phyloP scores from a whole-genome alignment of 2,888 invertebrate genomes.

The Mactromeris polynyma region DNA sequence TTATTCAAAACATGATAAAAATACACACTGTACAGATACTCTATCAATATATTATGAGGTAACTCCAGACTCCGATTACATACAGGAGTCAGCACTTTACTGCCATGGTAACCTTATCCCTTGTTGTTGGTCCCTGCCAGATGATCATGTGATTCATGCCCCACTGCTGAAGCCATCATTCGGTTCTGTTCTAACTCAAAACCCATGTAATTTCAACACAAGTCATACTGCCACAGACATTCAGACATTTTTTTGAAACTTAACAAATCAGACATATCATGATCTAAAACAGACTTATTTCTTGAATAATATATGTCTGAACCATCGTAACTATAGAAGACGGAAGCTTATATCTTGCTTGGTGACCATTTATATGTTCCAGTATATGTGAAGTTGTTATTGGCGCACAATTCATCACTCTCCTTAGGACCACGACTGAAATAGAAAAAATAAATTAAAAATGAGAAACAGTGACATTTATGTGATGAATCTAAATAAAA shows the following conservation, averaged over 20 bases:
- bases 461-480: background rate
- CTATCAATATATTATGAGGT: too few species aligned
- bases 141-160: too few species aligned
- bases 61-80: too few species aligned
- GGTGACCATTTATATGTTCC: slow-evolving; percentile 97
- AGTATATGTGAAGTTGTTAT: slow-evolving; percentile 95
- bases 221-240: too few species aligned
- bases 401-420: slow-evolving; percentile 93
- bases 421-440: slow-evolving; percentile 94
- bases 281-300: background rate
- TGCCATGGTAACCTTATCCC: too few species aligned
- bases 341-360: slow-evolving; percentile 31
- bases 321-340: background rate
- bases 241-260: background rate
- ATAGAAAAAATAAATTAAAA: slow-evolving; percentile 65
- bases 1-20: too few species aligned
- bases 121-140: too few species aligned
- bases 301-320: background rate
- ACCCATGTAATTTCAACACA: too few species aligned
- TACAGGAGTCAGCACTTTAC: too few species aligned
- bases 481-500: background rate
- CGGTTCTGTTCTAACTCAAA: too few species aligned
- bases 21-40: too few species aligned
- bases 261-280: background rate
- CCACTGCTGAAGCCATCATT: too few species aligned